phyloP scores from a whole-genome alignment of 2,113 vertebrate species.

The Eolophus roseicapilla region DNA sequence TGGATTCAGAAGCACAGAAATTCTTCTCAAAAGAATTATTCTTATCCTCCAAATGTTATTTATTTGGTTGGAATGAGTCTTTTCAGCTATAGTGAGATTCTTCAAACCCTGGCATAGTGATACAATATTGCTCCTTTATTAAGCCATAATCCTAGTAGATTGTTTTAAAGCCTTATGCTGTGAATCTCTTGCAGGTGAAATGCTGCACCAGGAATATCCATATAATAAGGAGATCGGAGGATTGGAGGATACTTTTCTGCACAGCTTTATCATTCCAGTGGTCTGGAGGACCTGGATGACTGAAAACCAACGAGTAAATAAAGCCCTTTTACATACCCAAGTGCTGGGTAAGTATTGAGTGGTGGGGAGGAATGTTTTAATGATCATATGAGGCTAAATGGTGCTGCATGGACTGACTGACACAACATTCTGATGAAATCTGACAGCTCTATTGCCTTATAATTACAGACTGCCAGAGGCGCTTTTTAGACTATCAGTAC shows the following conservation, averaged over 20 bases:
- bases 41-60: neutral
- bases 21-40: neutral
- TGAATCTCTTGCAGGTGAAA: neutral
- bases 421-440: slow-evolving; percentile 28
- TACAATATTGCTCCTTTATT: neutral
- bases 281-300: neutral
- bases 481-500: slow-evolving; percentile 14
- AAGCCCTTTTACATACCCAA: neutral
- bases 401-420: neutral
- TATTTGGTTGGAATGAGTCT: neutral
- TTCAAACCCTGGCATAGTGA: neutral
- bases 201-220: neutral
- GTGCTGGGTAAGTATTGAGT: neutral
- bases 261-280: neutral
- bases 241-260: neutral
- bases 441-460: slow-evolving; percentile 40
- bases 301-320: neutral
- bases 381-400: neutral
- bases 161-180: neutral
- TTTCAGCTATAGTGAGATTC: neutral
- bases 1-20: neutral
- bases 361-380: neutral
- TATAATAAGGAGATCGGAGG: neutral
- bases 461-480: slow-evolving; percentile 57
- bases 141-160: neutral